A percentile compares a stretch with the other conserved stretches of the same genome.
Conservation (phyloP, 2,113 vertebrate species). For the Illadopsis cleaveri region DNA sequence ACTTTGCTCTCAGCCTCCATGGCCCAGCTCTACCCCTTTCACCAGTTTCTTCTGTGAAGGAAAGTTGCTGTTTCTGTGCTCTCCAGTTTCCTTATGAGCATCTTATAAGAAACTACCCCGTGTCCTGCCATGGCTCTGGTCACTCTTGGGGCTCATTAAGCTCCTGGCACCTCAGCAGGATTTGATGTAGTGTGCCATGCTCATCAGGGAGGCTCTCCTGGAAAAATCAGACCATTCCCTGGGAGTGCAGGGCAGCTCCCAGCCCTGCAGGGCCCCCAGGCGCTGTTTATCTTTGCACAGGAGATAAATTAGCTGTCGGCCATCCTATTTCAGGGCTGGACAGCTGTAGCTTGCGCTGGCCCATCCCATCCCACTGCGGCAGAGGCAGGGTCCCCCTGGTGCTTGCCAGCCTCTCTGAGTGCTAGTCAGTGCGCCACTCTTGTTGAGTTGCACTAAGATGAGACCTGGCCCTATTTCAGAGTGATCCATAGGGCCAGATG, state of each 20-base stretch:
- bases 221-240: background rate
- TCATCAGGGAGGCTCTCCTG: background rate
- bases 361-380: rapidly evolving
- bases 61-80: background rate
- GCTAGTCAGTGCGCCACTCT: background rate
- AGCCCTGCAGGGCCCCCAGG: background rate
- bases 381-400: background rate
- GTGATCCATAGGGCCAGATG: background rate
- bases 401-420: background rate
- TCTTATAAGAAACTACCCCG: background rate
- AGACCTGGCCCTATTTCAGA: background rate
- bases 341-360: background rate
- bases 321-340: background rate
- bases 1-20: background rate
- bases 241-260: background rate
- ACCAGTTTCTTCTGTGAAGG: rapidly evolving
- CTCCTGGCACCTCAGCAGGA: background rate
- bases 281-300: constrained; percentile 18
- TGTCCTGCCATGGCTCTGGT: background rate
- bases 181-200: background rate
- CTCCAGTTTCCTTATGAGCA: background rate
- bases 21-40: rapidly evolving
- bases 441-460: background rate
- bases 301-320: constrained; percentile 44
- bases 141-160: rapidly evolving